Percentiles rank a stretch among this genome's conserved stretches.
These are phyloP conservation scores for Zapus hudsonius DNA, from an alignment of 2,113 vertebrate genomes.

Conservation along the genomic window DNA sequence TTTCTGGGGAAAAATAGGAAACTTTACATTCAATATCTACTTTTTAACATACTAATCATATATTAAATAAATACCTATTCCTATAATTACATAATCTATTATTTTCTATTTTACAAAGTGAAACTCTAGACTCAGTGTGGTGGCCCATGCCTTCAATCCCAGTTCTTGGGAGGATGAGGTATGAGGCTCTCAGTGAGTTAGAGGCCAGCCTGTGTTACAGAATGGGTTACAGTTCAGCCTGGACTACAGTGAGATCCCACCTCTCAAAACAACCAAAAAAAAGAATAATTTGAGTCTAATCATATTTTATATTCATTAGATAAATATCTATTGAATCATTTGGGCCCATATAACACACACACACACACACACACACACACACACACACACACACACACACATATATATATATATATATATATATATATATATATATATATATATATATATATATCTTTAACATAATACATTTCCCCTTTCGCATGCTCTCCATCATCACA, in stretches of 20 bases:
- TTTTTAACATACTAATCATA: not conserved
- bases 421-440: not conserved
- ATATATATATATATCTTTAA: not conserved
- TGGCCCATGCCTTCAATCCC: no score
- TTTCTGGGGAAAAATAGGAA: not conserved
- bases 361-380: no score
- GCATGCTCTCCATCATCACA: not conserved
- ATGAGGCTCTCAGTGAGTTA: no score
- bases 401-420: no score
- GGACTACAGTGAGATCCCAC: no score
- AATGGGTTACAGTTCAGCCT: no score
- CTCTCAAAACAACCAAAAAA: no score
- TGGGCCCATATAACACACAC: no score
- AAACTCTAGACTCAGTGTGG: not conserved
- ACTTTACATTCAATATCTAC: not conserved
- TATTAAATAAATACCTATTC: not conserved
- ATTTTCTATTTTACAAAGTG: not conserved
- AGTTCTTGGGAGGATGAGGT: no score
- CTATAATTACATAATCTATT: not conserved
- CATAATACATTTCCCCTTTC: not conserved
- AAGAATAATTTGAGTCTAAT: not conserved
- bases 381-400: no score
- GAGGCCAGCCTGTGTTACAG: no score
- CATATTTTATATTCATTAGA: not conserved
- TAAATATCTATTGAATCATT: not conserved